Percentiles rank a stretch among this genome's conserved stretches.
phyloP scores from a whole-genome alignment of 2,797 vertebrate genomes.

The Hippoglossus hippoglossus region DNA sequence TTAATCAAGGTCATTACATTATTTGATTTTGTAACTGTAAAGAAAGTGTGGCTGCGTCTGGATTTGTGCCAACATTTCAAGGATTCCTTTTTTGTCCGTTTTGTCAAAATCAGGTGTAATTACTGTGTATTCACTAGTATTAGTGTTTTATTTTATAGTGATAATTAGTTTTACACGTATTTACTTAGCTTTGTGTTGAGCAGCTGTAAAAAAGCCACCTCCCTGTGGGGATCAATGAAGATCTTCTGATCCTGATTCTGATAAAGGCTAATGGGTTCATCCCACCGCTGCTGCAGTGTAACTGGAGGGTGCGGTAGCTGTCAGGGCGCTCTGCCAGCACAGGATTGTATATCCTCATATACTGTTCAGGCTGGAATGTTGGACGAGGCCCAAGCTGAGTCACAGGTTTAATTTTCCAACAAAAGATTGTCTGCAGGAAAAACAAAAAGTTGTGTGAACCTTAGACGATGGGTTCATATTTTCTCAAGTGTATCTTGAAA shows the following conservation, averaged over 20 bases:
- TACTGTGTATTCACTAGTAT: no score
- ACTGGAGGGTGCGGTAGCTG: slow-evolving; percentile 27
- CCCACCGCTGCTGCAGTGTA: slow-evolving; percentile 39
- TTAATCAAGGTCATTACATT: no score
- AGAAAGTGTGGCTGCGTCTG: no score
- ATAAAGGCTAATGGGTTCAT: slow-evolving; percentile 64
- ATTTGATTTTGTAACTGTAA: no score
- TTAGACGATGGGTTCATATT: not conserved
- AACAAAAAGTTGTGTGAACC: slow-evolving; percentile 16
- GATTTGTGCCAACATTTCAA: no score
- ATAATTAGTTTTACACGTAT: not conserved
- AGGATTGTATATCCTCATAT: slow-evolving; percentile 42
- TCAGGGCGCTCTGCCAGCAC: slow-evolving; percentile 35
- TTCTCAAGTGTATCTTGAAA: not conserved
- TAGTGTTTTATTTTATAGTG: not conserved
- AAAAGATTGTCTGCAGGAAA: slow-evolving; percentile 22
- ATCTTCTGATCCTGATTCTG: not conserved
- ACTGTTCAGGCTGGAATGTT: slow-evolving; percentile 48
- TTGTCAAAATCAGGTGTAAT: no score
- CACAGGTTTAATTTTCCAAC: slow-evolving; percentile 30
- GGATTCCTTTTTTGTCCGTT: no score
- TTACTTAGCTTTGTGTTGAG: not conserved
- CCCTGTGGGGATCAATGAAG: not conserved
- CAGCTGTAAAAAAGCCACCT: not conserved
- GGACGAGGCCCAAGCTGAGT: slow-evolving; percentile 46